Evolutionary conservation across 2,888 invertebrate species (phyloP).

Genomic region (Tupiocoris notatus): DNA sequence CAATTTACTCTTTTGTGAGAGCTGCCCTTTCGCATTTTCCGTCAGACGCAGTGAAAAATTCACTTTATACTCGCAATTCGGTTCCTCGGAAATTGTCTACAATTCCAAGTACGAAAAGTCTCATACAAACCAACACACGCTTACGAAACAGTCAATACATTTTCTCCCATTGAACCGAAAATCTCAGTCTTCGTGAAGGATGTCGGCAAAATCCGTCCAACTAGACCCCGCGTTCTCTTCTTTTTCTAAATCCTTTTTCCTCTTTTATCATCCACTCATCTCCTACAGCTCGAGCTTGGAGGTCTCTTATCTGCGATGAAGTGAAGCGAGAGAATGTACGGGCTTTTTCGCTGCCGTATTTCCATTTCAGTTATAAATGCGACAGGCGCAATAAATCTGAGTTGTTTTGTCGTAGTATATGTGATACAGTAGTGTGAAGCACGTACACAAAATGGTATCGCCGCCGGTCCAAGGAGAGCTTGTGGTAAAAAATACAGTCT

Average conservation of each 20-base stretch:
- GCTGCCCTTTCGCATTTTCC: no score
- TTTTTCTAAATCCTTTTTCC: neutral
- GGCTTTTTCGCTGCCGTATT: slow-evolving; percentile 13
- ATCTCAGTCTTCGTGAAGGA: neutral
- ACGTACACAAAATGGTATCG: no score
- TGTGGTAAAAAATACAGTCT: neutral
- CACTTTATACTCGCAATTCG: no score
- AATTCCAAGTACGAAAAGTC: no score
- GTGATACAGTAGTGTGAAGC: neutral
- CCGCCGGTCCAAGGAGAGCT: no score
- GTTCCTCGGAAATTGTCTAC: no score
- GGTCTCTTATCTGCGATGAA: slow-evolving; percentile 28
- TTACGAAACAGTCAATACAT: no score
- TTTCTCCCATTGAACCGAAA: neutral
- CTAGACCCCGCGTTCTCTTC: neutral
- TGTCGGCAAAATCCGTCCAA: neutral
- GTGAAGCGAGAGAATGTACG: slow-evolving; percentile 30
- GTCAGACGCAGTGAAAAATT: no score
- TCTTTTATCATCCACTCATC: no score
- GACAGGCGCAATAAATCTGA: neutral
- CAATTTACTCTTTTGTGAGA: no score
- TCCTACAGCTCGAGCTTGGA: neutral
- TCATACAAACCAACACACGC: no score
- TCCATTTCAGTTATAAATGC: slow-evolving; percentile 30
- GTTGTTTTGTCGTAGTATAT: neutral